phyloP scores from a whole-genome alignment of 2,113 vertebrate species.

The Myocastor coypus region DNA sequence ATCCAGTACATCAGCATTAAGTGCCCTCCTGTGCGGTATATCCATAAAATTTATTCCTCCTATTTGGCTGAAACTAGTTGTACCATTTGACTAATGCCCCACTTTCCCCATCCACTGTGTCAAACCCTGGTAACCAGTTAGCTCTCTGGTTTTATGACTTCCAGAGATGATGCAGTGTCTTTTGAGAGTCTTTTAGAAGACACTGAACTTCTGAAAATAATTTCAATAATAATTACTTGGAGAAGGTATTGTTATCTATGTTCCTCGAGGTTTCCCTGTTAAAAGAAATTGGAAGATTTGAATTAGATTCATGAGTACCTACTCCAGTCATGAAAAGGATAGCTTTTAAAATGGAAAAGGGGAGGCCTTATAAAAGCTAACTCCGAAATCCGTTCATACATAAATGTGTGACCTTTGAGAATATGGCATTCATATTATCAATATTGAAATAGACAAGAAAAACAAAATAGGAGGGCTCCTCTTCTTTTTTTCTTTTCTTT shows the following conservation, averaged over 20 bases:
- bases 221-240: conserved; percentile 61
- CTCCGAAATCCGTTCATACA: not conserved
- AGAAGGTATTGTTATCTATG: conserved; percentile 32
- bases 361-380: not conserved
- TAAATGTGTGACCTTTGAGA: not conserved
- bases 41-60: not conserved
- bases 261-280: conserved; percentile 55
- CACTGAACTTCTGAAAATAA: conserved; percentile 47
- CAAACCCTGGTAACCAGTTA: not conserved
- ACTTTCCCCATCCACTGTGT: rapidly evolving
- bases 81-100: not conserved
- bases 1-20: not conserved
- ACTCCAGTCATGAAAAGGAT: not conserved
- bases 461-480: not conserved
- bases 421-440: not conserved
- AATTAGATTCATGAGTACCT: not conserved
- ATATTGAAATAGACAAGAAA: not conserved
- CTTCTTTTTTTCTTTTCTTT: not conserved
- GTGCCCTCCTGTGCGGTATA: not conserved
- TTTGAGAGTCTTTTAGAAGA: conserved; percentile 26
- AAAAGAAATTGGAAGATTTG: conserved; percentile 6
- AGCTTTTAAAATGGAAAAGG: not conserved
- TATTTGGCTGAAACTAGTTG: not conserved
- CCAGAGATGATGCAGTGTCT: not conserved
- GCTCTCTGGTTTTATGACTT: not conserved